phyloP scores from a whole-genome alignment of 2,113 vertebrate genomes.

The Anseranas semipalmata region DNA sequence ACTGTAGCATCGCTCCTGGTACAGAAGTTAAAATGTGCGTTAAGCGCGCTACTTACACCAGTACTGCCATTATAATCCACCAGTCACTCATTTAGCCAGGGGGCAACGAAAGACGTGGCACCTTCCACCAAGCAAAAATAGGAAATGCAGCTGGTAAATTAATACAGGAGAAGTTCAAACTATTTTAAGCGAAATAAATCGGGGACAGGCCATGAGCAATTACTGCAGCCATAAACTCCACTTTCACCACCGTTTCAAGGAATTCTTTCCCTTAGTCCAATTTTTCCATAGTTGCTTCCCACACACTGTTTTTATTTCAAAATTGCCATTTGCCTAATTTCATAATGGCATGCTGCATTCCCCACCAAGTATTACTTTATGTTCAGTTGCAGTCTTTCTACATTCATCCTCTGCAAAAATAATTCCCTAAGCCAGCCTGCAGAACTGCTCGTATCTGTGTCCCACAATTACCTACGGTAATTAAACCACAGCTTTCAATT shows the following conservation, averaged over 20 bases:
- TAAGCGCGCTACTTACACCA: not conserved
- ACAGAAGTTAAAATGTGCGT: not conserved
- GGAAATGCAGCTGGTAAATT: not conserved
- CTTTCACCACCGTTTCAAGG: not conserved
- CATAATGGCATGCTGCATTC: not conserved
- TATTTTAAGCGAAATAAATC: not conserved
- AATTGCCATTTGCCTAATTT: not conserved
- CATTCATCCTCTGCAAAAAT: not conserved
- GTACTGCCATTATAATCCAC: not conserved
- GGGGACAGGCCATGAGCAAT: not conserved
- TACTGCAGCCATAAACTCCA: not conserved
- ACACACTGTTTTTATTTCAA: not conserved
- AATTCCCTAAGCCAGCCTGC: not conserved
- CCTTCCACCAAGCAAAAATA: not conserved
- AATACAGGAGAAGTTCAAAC: not conserved
- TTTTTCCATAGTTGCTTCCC: not conserved
- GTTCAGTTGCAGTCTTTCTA: not conserved
- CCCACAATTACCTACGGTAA: not conserved
- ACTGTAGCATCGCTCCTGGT: rapidly evolving
- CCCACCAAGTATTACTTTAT: not conserved
- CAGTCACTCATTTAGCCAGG: not conserved
- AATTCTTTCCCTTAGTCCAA: not conserved
- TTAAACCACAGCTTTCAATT: not conserved
- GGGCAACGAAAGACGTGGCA: rapidly evolving
- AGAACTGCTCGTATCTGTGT: not conserved